Base-by-base conservation (phyloP, 92 coral and sea anemone genomes). In the Siderastrea radians region DNA sequence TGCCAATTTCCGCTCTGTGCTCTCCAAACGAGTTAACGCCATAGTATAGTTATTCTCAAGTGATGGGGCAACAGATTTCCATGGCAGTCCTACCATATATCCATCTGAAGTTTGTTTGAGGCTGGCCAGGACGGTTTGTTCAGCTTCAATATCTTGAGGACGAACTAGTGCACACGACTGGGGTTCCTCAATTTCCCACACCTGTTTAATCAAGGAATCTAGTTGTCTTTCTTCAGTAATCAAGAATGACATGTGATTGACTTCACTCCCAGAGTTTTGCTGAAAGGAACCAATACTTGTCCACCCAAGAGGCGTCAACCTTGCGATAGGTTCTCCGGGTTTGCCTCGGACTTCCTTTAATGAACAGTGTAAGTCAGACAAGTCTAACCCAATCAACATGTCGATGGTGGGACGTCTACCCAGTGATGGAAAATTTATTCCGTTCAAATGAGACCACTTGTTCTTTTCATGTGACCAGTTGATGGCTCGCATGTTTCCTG, bases 381-480 rank as follows among this genome's bases (percentile, higher is more conserved):
- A 77, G 51, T 88, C 91, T 3, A 88, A 48, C n/a, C 87, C 91
- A 60, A 88, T 88, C 14, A 88, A 78, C 58, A 88, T 82, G 50
- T 88, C 88, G 2, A 88, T 87, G 14, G 70, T 81, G 38, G 38
- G 38, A 26, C 38, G 38, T 26, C 0, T 26, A 26, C 38, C 38
- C 38, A 26, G 38, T 26, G 38, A 26, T 26, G 38, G 38, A 26
- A 26, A 26, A 26, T 26, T 26, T 26, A 26, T 26, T 26, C 38
- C 79, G n/a, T 79, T 72, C 43, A 89, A 69, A 75, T 89, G 92
- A 0, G 53, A 7, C 92, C 92, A 89, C 15, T 89, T 89, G 49
- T 49, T 16, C 79, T 75, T 83, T 47, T 89, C 57, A 2, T 6
- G 54, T 38, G 76, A 58, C 89, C 84, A 89, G 58, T 89, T 88